These are phyloP conservation scores for Colossoma macropomum DNA, from an alignment of 2,113 vertebrate genomes.

Conservation along the genomic window DNA sequence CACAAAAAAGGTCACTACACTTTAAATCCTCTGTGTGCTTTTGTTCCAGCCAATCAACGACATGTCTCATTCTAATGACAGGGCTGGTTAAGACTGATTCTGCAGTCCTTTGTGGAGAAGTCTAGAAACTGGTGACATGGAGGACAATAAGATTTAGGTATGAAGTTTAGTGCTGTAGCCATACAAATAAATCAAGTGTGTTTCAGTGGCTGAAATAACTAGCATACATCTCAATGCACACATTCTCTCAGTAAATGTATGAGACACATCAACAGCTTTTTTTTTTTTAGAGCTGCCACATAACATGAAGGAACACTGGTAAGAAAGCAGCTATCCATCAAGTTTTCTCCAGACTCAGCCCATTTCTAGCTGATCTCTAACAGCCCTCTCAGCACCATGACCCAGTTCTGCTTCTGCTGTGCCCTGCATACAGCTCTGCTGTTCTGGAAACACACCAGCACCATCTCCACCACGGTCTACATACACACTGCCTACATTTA, in stretches of 20 bases:
- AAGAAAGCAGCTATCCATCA: not conserved
- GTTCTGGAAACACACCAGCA: conserved; percentile 14
- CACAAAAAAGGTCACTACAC: not conserved
- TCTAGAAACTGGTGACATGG: not conserved
- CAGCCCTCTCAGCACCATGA: conserved; percentile 31
- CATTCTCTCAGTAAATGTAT: not conserved
- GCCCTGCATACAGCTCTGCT: conserved; percentile 29
- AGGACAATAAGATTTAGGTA: not conserved
- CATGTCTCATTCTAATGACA: not conserved
- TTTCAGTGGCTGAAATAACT: not conserved
- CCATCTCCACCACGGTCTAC: not conserved
- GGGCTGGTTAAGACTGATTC: not conserved
- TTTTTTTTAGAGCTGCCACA: not conserved
- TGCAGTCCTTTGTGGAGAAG: not conserved
- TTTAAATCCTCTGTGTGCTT: not conserved
- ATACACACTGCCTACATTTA: not conserved
- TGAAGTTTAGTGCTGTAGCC: not conserved
- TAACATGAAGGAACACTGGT: not conserved
- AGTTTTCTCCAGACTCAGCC: conserved; percentile 15
- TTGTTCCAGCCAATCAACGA: not conserved
- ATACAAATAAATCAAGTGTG: not conserved
- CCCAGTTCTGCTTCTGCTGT: conserved; percentile 44
- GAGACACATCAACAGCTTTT: too few relatives aligned
- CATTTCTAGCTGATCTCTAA: not conserved
- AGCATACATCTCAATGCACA: not conserved